Evolutionary conservation across 1,140 invertebrate species (phyloP).

Genomic region (Drosophila littoralis): DNA sequence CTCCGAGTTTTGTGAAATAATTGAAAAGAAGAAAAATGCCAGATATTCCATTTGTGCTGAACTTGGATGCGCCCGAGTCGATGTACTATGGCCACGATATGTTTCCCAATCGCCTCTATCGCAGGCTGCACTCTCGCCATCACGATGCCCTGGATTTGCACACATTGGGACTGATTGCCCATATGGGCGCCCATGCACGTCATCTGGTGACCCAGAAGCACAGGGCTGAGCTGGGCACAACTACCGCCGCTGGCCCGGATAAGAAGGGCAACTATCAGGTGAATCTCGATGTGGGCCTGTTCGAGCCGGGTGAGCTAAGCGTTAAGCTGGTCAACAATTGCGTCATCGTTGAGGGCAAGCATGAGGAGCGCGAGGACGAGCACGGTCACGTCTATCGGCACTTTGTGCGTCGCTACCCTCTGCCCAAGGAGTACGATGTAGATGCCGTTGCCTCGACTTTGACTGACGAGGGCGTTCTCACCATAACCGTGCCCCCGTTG

Average conservation of each 20-base stretch:
- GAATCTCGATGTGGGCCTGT: slow-evolving; percentile 89
- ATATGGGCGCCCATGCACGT: slow-evolving; percentile 73
- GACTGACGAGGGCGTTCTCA: slow-evolving; percentile 88
- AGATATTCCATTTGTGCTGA: slow-evolving; percentile 76
- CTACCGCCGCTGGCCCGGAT: slow-evolving; percentile 58
- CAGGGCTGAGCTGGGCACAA: slow-evolving; percentile 42
- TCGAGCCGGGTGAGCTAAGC: slow-evolving; percentile 90
- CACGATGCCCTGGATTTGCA: slow-evolving; percentile 71
- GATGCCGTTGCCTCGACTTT: slow-evolving; percentile 87
- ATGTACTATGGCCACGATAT: slow-evolving; percentile 79
- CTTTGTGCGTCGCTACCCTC: slow-evolving; percentile 87
- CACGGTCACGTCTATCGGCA: slow-evolving; percentile 88
- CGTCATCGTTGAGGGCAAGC: slow-evolving; percentile 89
- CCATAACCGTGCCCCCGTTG: slow-evolving; percentile 85
- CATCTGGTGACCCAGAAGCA: slow-evolving; percentile 66
- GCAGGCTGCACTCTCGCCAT: slow-evolving; percentile 64
- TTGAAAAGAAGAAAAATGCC: slow-evolving; percentile 61
- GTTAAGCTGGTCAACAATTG: slow-evolving; percentile 90
- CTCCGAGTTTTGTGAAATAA: slow-evolving; percentile 18
- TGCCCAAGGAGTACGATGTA: slow-evolving; percentile 87
- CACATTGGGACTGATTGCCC: slow-evolving; percentile 72
- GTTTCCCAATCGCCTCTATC: slow-evolving; percentile 76
- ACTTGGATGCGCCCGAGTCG: slow-evolving; percentile 69
- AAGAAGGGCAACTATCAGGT: slow-evolving; percentile 85
- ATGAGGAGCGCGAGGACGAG: slow-evolving; percentile 88